phyloP scores from a whole-genome alignment of 2,113 vertebrate genomes.

The Sylvilagus bachmani region DNA sequence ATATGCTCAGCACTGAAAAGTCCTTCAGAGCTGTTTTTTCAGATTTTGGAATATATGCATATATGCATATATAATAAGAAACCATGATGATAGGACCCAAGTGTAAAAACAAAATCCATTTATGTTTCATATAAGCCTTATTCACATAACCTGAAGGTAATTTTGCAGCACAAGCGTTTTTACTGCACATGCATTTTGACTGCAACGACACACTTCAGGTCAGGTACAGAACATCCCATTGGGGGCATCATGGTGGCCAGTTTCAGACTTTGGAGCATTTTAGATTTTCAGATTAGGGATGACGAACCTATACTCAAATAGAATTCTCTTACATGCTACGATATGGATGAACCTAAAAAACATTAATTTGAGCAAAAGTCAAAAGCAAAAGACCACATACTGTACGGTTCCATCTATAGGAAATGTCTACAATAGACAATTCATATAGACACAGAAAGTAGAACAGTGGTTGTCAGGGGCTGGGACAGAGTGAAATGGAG shows the following conservation, averaged over 20 bases:
- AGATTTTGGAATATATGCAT: not conserved
- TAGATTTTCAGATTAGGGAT: not conserved
- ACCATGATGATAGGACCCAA: not conserved
- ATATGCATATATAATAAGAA: not conserved
- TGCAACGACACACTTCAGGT: not conserved
- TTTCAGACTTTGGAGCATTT: not conserved
- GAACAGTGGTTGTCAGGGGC: not conserved
- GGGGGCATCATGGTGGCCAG: not conserved
- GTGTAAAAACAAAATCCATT: not conserved
- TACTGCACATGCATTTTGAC: not conserved
- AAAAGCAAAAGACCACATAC: not conserved
- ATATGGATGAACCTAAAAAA: not conserved
- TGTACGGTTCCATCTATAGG: not conserved
- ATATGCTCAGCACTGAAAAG: not conserved
- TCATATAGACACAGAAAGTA: not conserved
- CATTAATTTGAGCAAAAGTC: not conserved
- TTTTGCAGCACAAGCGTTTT: not conserved
- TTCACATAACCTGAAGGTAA: not conserved
- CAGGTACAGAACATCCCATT: not conserved
- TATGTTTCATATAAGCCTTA: not conserved
- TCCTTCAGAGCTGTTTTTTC: not conserved
- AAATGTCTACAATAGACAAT: conserved; percentile 37
- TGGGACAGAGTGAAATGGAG: not conserved
- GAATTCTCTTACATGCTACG: not conserved
- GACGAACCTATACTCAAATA: not conserved